These are phyloP conservation scores for Phylloscopus trochiloides DNA, from an alignment of 2,113 vertebrate species.

Conservation along the genomic window DNA sequence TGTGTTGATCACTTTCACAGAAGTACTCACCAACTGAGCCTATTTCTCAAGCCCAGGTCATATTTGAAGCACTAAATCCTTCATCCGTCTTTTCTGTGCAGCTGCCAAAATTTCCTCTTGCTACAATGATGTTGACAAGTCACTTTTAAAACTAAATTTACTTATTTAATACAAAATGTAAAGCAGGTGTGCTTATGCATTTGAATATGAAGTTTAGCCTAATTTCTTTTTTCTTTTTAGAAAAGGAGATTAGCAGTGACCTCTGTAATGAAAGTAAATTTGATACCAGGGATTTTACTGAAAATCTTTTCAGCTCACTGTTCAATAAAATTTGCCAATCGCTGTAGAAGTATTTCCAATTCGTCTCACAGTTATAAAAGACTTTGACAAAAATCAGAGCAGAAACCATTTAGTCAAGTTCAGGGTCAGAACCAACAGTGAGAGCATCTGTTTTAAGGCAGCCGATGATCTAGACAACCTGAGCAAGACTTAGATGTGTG, in stretches of 20 bases:
- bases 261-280: not conserved
- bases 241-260: not conserved
- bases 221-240: not conserved
- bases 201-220: not conserved
- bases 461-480: not conserved
- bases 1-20: conserved; percentile 9
- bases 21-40: not conserved
- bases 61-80: not conserved
- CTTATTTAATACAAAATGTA: not conserved
- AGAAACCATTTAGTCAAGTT: not conserved
- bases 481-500: not conserved
- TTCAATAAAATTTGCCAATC: not conserved
- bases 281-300: not conserved
- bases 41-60: not conserved
- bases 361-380: not conserved
- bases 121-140: not conserved
- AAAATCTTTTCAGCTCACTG: not conserved
- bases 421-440: not conserved
- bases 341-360: not conserved
- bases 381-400: not conserved
- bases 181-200: not conserved
- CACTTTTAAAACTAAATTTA: not conserved
- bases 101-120: not conserved
- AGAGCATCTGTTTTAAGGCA: not conserved
- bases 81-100: not conserved